A percentile compares a stretch with the other conserved stretches of the same genome.
Evolutionary conservation across 2,888 invertebrate species (phyloP).

Genomic region (Ochropacha duplaris): DNA sequence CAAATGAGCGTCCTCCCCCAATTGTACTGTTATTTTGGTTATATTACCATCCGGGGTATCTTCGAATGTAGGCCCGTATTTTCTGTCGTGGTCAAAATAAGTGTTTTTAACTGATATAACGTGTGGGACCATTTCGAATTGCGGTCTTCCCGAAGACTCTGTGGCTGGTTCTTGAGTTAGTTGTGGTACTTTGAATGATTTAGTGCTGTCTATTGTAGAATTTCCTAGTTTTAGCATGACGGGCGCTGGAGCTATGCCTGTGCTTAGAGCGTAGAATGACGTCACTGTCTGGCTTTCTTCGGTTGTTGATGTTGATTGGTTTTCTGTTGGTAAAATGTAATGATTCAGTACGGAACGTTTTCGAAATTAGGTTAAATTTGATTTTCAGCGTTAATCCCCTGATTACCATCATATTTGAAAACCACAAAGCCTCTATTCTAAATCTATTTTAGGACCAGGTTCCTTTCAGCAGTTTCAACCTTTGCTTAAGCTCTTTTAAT

Average conservation of each 20-base stretch:
- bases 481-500: no score
- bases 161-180: constrained; percentile 42
- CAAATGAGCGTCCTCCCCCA: constrained; percentile 87
- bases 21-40: constrained; percentile 88
- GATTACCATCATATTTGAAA: no score
- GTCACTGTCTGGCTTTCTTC: constrained; percentile 64
- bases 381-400: no score
- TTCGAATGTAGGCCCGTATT: constrained; percentile 89
- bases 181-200: constrained; percentile 76
- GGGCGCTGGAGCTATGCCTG: constrained; percentile 66
- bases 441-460: no score
- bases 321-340: constrained; percentile 42
- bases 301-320: constrained; percentile 48
- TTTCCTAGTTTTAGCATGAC: constrained; percentile 76
- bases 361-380: no score
- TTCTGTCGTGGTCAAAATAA: constrained; percentile 77
- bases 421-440: no score
- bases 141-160: constrained; percentile 30
- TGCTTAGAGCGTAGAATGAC: constrained; percentile 71
- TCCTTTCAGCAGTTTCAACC: no score
- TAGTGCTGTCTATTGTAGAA: constrained; percentile 78
- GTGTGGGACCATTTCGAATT: constrained; percentile 59
- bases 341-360: no score
- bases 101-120: constrained; percentile 69
- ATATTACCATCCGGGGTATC: constrained; percentile 81